Evolutionary conservation across 2,888 invertebrate genomes (phyloP), one percentile per base, ranked within the genome.

Genomic region (Lydus trimaculatus): DNA sequence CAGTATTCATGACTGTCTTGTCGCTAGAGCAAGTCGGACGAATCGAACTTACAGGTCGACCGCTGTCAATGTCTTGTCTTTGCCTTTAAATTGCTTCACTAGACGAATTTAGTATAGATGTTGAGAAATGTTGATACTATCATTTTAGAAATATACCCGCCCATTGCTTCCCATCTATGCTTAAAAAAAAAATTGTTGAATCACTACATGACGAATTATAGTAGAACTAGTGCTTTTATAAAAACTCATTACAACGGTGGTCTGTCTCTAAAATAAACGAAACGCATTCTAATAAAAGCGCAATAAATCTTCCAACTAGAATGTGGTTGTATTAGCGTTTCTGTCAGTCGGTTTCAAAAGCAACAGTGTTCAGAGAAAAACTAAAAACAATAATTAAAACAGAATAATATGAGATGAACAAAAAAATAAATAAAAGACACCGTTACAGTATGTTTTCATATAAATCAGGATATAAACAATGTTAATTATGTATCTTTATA

Each of bases 1-100:
- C 81, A 81, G 82, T 82, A 82, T 82, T 83, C 82, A 81, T 79
- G 80, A 75, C 78, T 74, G 74, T 74, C 79, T 81, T 81, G 80
- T 81, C 80, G 78, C 76, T 73, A 65, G n/a, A n/a, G 76, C 73
- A 77, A 75, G 73, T 74, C 65, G 74, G 75, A 73, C 79, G 75
- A 78, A 74, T 76, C 78, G 78, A 78, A 76, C 75, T 78, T 74
- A 73, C 75, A 76, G 81, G 82, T 82, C 81, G 81, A 81, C 81
- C 83, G 82, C 81, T 82, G 82, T 82, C 83, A 80, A 81, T 81
- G 80, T 23, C 79, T 72, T 77, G 78, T 76, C 78, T 75, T 52
- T 25, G 70, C 72, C 66, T 63, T 72, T 72, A 75, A 78, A 80
- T 79, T 77, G 78, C 80, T 72, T 65, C 78, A 73, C 78, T 76